Percentiles rank a stretch among this genome's conserved stretches.
These are phyloP conservation scores for Pantherophis guttatus DNA, from an alignment of 2,113 vertebrate genomes.

Conservation along the genomic window DNA sequence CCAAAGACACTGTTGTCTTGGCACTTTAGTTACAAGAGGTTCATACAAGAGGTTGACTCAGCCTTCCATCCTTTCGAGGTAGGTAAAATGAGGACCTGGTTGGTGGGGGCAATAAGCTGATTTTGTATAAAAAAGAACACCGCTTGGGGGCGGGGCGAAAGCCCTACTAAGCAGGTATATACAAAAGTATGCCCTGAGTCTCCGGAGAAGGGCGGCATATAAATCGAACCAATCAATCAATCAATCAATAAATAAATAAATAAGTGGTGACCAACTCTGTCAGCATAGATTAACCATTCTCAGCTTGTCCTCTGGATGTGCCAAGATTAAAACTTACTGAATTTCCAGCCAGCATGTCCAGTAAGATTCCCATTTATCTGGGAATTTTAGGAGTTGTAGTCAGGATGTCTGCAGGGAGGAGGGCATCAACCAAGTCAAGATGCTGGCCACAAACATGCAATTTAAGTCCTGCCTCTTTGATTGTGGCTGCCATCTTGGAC, in stretches of 20 bases:
- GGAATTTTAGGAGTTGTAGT: not conserved
- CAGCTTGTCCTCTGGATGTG: not conserved
- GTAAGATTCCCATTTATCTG: not conserved
- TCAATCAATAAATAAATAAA: no score
- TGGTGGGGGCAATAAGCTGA: no score
- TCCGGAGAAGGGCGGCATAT: no score
- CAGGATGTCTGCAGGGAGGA: not conserved
- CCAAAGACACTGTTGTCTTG: not conserved
- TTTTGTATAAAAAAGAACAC: no score
- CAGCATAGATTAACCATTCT: not conserved
- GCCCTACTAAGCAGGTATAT: no score
- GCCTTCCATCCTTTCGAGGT: no score
- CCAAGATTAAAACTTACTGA: not conserved
- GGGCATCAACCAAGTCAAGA: not conserved
- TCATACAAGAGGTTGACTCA: no score
- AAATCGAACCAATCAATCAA: no score
- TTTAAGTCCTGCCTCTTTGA: not conserved
- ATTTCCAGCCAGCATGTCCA: not conserved
- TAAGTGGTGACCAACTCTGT: not conserved
- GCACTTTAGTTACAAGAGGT: not conserved
- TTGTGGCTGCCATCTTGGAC: not conserved
- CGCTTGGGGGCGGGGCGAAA: no score
- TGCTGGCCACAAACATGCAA: not conserved
- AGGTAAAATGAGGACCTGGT: no score
- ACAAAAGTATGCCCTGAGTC: no score